A percentile compares a stretch with the other conserved stretches of the same genome.
Conservation (phyloP, 1,140 invertebrate genomes). For the Planococcus citri region DNA sequence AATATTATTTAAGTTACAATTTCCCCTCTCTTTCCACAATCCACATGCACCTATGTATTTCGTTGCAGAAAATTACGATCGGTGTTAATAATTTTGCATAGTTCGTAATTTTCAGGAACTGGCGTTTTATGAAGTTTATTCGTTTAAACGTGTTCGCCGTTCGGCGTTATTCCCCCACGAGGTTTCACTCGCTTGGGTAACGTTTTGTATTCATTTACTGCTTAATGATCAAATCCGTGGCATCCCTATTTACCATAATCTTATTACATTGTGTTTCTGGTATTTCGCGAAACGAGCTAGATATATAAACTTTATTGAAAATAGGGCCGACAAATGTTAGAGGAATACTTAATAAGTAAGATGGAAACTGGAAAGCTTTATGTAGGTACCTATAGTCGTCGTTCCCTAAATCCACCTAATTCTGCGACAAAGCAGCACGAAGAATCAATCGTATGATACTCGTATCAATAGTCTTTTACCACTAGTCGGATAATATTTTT, state of each 20-base stretch:
- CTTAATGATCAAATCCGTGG: not conserved
- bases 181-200: not conserved
- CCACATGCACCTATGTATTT: not conserved
- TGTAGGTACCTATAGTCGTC: too few species aligned
- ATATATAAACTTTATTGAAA: constrained; percentile 1
- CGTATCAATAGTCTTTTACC: too few species aligned
- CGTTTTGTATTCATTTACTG: not conserved
- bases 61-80: not conserved
- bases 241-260: not conserved
- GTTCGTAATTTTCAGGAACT: not conserved
- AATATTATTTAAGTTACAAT: too few species aligned
- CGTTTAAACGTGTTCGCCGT: not conserved
- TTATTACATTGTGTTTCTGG: not conserved
- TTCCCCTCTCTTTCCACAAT: not conserved
- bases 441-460: too few species aligned
- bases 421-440: too few species aligned
- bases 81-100: not conserved
- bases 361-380: not conserved
- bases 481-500: too few species aligned
- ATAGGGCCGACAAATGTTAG: not conserved
- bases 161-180: not conserved
- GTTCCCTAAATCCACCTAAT: too few species aligned
- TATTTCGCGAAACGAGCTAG: not conserved
- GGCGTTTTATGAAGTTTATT: not conserved
- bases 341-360: not conserved